These are phyloP conservation scores for Parnassius glacialis DNA, from an alignment of 2,888 invertebrate species.

Conservation along the genomic window DNA sequence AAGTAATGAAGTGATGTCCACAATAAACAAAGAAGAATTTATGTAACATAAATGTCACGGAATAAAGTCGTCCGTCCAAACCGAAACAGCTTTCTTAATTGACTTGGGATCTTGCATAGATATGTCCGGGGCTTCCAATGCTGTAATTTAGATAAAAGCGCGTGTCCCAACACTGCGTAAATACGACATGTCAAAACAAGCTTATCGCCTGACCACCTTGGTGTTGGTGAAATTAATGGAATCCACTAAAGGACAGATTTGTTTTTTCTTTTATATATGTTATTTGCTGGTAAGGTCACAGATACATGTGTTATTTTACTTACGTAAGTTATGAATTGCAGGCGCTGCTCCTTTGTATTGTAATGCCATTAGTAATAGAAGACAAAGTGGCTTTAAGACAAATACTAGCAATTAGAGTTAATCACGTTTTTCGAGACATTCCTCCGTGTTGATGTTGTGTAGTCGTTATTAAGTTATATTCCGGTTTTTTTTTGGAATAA, in stretches of 20 bases:
- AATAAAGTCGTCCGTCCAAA: constrained; percentile 36
- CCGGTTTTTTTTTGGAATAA: background rate
- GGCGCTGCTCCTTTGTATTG: constrained; percentile 25
- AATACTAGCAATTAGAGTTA: constrained; percentile 22
- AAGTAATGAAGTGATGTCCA: constrained; percentile 24
- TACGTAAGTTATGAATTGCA: constrained; percentile 27
- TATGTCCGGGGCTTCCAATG: constrained; percentile 68
- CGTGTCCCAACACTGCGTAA: constrained; percentile 66
- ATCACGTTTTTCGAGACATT: constrained; percentile 20
- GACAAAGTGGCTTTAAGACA: constrained; percentile 23
- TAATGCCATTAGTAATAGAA: constrained; percentile 22
- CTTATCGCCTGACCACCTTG: constrained; percentile 73
- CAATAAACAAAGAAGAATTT: constrained; percentile 25
- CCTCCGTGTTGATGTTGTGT: constrained; percentile 13
- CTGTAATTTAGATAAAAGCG: constrained; percentile 73
- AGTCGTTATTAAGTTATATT: too few relatives aligned
- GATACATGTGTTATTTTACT: constrained; percentile 37
- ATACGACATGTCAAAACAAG: constrained; percentile 68
- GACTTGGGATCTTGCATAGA: constrained; percentile 54
- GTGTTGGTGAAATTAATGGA: constrained; percentile 70
- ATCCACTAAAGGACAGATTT: constrained; percentile 48
- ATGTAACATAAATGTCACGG: constrained; percentile 26
- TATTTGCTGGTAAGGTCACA: constrained; percentile 33
- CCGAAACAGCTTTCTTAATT: constrained; percentile 53
- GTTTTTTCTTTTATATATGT: constrained; percentile 42